Evolutionary conservation across 1,140 invertebrate genomes (phyloP), one percentile per base, ranked within the genome.

Genomic region (Drosophila kikkawai): DNA sequence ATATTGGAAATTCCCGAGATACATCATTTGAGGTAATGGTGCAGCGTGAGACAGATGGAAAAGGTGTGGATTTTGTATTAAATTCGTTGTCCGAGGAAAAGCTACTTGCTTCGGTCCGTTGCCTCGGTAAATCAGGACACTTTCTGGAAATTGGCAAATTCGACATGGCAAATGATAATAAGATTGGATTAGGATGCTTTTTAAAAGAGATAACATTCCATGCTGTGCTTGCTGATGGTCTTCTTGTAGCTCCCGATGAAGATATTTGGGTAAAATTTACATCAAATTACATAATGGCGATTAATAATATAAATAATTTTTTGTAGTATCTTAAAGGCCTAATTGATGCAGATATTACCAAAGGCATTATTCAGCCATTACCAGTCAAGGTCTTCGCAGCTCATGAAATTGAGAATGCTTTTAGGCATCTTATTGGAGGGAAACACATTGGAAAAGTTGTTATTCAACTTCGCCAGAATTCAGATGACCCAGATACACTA

Each of bases 401-500:
- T 32, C 85, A 95, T 60, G 94, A 96, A 87, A 91, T 96, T 4
- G 95, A 96, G 82, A 92, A 95, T 74, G 95, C 95, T 3, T 96
- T 96, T 92, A 93, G 95, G 56, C 95, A 95, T 84, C 97, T 98
- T 95, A 96, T 96, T 7, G 95, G 95, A 67, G 97, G 97, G 15
- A 97, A 97, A 93, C 97, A 98, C 92, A 96, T 97, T 64, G 97
- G 97, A 68, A 98, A 98, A 94, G 96, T 97, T 45, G 58, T 93
- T 32, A 79, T 93, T 44, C 63, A 90, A 79, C 67, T 93, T 57
- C 76, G 90, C 7, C 79, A 85, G 7, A 64, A 69, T 11, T 63
- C 79, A 0, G 71, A 92, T 12, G 80, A 74, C 11, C 19, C 17
- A 7, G 48, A 63, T 2, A 92, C 91, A 3, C 19, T 91, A 44